A percentile compares a stretch with the other conserved stretches of the same genome.
These are phyloP conservation scores for Tamandua tetradactyla DNA, from an alignment of 2,797 vertebrate genomes.

Conservation along the genomic window DNA sequence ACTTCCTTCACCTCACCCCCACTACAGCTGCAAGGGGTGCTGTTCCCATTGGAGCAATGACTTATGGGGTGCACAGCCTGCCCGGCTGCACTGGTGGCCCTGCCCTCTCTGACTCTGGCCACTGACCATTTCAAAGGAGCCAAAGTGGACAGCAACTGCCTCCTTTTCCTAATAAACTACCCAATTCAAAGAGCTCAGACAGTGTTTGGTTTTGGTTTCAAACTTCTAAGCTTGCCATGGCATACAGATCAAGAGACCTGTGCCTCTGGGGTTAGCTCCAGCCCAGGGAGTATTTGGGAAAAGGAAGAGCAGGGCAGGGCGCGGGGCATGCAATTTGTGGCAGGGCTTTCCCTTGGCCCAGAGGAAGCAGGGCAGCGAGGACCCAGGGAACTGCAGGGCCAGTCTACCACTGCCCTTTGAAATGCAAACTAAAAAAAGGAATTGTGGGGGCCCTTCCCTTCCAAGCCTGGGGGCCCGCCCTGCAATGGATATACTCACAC, in stretches of 20 bases:
- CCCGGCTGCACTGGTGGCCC: neutral
- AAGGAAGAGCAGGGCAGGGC: slow-evolving; percentile 32
- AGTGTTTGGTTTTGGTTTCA: slow-evolving; percentile 61
- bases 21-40: neutral
- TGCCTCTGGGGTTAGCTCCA: neutral
- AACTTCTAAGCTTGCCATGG: slow-evolving; percentile 45
- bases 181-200: slow-evolving; percentile 53
- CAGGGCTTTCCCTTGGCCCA: slow-evolving; percentile 62
- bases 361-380: slow-evolving; percentile 62
- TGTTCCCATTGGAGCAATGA: neutral
- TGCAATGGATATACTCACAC: slow-evolving; percentile 15
- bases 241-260: slow-evolving; percentile 20
- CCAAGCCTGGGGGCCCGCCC: slow-evolving; percentile 39
- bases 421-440: slow-evolving; percentile 74
- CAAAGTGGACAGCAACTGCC: neutral
- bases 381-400: neutral
- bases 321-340: slow-evolving; percentile 75
- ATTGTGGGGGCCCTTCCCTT: slow-evolving; percentile 63
- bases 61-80: neutral
- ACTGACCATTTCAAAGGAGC: slow-evolving; percentile 34
- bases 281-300: slow-evolving; percentile 27
- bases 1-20: neutral
- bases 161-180: slow-evolving; percentile 64
- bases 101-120: neutral
- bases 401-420: slow-evolving; percentile 57